Evolutionary conservation across 2,113 vertebrate species (phyloP).

Genomic region (Apteryx mantelli): DNA sequence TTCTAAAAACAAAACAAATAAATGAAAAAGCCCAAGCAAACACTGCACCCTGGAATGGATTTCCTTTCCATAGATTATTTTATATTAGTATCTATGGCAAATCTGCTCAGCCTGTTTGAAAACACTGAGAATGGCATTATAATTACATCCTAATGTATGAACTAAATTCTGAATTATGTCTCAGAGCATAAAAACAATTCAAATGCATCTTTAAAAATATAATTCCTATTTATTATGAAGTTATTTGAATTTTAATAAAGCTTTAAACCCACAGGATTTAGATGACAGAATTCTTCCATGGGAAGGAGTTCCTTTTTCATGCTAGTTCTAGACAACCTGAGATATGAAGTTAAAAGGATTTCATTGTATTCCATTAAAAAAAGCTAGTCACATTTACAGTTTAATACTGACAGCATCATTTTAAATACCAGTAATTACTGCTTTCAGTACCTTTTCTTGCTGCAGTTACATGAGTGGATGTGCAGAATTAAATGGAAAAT

Average conservation of each 20-base stretch:
- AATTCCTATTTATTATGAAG: not conserved
- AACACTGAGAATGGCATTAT: not conserved
- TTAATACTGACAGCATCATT: not conserved
- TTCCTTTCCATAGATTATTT: not conserved
- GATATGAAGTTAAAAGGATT: not conserved
- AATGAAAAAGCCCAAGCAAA: not conserved
- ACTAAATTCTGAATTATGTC: not conserved
- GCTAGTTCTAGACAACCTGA: not conserved
- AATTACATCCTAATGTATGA: not conserved
- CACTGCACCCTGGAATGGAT: not conserved
- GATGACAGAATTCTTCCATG: not conserved
- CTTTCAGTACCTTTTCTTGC: not conserved
- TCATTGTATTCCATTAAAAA: not conserved
- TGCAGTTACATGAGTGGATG: not conserved
- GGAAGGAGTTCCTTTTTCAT: not conserved
- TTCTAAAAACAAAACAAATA: not conserved
- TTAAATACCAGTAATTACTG: slow-evolving; percentile 15
- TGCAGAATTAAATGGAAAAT: slow-evolving; percentile 31
- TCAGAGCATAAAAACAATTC: not conserved
- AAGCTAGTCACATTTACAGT: not conserved
- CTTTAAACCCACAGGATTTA: not conserved
- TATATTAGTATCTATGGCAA: not conserved
- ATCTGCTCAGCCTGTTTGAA: not conserved
- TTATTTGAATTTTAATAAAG: not conserved
- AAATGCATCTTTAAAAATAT: not conserved